Evolutionary conservation across 2,888 invertebrate genomes (phyloP).

Genomic region (Tipula unca): DNA sequence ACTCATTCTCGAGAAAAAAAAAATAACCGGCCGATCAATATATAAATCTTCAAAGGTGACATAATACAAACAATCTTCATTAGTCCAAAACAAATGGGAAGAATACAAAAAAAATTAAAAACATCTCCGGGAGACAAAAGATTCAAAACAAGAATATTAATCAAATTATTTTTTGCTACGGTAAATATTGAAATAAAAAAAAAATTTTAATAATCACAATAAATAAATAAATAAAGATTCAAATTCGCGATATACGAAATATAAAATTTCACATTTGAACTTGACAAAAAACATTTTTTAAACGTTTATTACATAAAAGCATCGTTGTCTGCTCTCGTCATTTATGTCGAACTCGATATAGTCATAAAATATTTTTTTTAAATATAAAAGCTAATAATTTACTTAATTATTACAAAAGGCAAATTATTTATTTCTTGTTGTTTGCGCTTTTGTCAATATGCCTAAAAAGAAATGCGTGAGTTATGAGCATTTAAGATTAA

Average conservation of each 20-base stretch:
- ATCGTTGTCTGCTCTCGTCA: neutral
- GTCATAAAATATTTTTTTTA: neutral
- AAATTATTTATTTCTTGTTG: neutral
- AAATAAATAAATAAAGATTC: neutral
- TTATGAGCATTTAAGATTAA: neutral
- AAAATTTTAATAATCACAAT: neutral
- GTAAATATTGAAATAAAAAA: too few relatives aligned
- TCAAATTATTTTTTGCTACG: too few relatives aligned
- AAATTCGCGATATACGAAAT: neutral
- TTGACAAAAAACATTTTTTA: neutral
- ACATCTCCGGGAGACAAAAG: too few relatives aligned
- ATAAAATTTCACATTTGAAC: neutral
- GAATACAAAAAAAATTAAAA: too few relatives aligned
- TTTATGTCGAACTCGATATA: neutral
- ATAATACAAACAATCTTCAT: too few relatives aligned
- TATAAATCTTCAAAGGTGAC: too few relatives aligned
- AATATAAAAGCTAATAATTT: neutral
- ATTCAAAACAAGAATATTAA: too few relatives aligned
- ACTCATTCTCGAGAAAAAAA: too few relatives aligned
- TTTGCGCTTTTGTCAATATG: neutral
- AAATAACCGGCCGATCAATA: neutral
- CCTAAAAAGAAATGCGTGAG: neutral
- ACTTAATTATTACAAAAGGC: neutral
- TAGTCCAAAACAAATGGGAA: neutral
- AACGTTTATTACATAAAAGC: neutral